Evolutionary conservation across 2,113 vertebrate genomes (phyloP).

Genomic region (Chiloscyllium plagiosum): DNA sequence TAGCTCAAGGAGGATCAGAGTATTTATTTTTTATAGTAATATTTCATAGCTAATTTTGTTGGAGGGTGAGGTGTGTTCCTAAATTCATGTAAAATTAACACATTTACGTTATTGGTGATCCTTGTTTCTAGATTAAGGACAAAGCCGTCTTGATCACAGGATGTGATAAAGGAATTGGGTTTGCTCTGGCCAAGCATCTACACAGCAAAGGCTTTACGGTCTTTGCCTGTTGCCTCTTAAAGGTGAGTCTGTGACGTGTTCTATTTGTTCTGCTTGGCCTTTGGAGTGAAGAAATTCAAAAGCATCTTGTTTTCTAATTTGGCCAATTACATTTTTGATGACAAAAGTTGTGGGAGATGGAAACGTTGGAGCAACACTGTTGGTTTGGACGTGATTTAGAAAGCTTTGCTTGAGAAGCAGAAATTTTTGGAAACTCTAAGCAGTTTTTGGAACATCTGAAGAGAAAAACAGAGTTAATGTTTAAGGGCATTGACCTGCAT

Average conservation of each 20-base stretch:
- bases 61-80: background rate
- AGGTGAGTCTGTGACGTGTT: slow-evolving; percentile 50
- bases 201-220: slow-evolving; percentile 70
- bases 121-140: slow-evolving; percentile 54
- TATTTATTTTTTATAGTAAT: background rate
- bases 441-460: background rate
- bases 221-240: slow-evolving; percentile 72
- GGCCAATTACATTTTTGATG: background rate
- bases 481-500: background rate
- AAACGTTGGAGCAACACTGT: background rate
- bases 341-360: background rate
- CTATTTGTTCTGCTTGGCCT: background rate
- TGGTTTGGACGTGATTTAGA: background rate
- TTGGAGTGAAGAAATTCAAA: background rate
- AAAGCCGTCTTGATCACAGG: slow-evolving; percentile 74
- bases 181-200: slow-evolving; percentile 65
- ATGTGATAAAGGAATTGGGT: slow-evolving; percentile 76
- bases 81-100: background rate
- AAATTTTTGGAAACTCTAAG: background rate
- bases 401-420: background rate
- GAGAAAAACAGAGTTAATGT: background rate
- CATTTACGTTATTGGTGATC: background rate
- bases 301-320: background rate
- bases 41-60: background rate
- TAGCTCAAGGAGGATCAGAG: too few species aligned